Conservation (phyloP, 2,113 vertebrate genomes). For the Oenanthe oenanthe region DNA sequence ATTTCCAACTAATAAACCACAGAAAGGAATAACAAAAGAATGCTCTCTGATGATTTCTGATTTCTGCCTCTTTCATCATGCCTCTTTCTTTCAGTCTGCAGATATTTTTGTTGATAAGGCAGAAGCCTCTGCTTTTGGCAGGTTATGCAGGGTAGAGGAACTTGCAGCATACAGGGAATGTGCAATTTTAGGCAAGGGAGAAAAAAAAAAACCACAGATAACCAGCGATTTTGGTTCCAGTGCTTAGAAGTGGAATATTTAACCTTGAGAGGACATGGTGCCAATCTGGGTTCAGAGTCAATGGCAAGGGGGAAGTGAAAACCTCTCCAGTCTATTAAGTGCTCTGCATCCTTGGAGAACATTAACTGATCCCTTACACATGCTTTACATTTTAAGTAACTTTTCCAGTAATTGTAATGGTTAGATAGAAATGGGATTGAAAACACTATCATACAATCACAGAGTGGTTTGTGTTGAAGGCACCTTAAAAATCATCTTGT, state of each 20-base stretch:
- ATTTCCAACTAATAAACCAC: neutral
- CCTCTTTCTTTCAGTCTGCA: constrained; percentile 25
- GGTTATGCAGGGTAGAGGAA: neutral
- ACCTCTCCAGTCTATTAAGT: neutral
- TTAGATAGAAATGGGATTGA: neutral
- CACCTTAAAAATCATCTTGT: neutral
- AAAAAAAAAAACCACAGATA: neutral
- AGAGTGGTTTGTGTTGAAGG: neutral
- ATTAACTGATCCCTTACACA: neutral
- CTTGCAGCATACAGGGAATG: constrained; percentile 14
- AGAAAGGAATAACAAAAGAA: neutral
- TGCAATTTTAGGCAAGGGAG: neutral
- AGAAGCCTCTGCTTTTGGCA: constrained; percentile 46
- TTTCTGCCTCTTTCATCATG: neutral
- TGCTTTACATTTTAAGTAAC: neutral
- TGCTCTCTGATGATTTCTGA: neutral
- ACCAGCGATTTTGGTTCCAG: neutral
- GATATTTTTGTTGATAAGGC: constrained; percentile 34
- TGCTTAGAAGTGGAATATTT: constrained; percentile 28
- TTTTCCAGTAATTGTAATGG: neutral
- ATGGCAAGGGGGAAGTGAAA: neutral
- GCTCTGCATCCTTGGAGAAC: neutral
- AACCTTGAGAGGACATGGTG: neutral
- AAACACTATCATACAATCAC: neutral
- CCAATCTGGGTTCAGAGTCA: neutral